phyloP scores from a whole-genome alignment of 2,797 vertebrate genomes.

The Acrossocheilus fasciatus region DNA sequence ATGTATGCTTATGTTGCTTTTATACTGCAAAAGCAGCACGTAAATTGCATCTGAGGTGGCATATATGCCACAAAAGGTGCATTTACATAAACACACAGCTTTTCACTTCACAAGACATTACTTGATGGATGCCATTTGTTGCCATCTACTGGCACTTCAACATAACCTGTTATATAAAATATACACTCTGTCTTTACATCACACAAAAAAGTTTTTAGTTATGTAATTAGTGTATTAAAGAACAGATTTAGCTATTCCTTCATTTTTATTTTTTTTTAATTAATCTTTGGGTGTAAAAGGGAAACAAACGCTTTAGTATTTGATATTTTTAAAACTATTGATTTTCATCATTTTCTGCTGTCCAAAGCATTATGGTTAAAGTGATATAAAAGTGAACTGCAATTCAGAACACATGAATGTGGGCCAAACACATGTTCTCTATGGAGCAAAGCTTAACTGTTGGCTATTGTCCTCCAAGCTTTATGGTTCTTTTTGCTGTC shows the following conservation, averaged over 20 bases:
- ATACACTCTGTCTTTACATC: background rate
- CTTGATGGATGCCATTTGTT: background rate
- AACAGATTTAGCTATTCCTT: background rate
- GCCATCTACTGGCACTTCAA: background rate
- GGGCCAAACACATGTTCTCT: constrained; percentile 37
- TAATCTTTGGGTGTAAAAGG: background rate
- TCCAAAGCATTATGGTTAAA: constrained; percentile 9
- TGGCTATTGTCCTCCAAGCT: constrained; percentile 60
- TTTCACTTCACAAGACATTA: background rate
- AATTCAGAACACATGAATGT: constrained; percentile 27
- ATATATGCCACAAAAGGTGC: background rate
- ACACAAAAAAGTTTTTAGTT: background rate
- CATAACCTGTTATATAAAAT: background rate
- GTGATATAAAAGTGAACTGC: background rate
- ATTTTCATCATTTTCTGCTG: constrained; percentile 8
- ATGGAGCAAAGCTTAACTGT: constrained; percentile 56
- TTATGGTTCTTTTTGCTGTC: constrained; percentile 65
- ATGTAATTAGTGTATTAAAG: background rate
- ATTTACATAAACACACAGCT: background rate
- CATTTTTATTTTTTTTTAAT: background rate
- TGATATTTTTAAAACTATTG: background rate
- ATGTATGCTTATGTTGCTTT: background rate
- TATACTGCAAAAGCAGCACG: background rate
- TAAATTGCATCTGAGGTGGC: background rate
- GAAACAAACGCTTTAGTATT: background rate